Conservation (phyloP, 2,888 invertebrate species). For the Cantharis nigra region DNA sequence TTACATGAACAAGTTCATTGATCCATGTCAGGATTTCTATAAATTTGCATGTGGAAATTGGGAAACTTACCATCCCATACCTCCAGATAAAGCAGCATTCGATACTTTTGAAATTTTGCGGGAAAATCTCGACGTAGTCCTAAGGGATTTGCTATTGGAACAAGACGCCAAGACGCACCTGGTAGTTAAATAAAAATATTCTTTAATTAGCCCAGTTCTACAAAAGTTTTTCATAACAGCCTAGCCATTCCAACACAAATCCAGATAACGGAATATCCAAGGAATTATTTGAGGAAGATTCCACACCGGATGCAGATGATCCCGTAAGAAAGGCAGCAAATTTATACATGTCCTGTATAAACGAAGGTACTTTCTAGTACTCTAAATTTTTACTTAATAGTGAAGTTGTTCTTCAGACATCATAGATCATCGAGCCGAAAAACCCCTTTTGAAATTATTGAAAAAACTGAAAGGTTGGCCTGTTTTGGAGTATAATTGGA, state of each 20-base stretch:
- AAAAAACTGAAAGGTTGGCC: constrained; percentile 89
- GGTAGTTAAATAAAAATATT: background rate
- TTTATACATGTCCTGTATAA: constrained; percentile 86
- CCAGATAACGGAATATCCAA: background rate
- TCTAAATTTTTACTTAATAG: background rate
- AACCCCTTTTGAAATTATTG: constrained; percentile 72
- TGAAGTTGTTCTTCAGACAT: constrained; percentile 56
- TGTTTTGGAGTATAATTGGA: constrained; percentile 71
- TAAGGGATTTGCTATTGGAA: constrained; percentile 70
- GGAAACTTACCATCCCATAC: constrained; percentile 82
- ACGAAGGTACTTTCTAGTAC: constrained; percentile 60
- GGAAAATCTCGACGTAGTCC: constrained; percentile 74
- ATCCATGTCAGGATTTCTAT: constrained; percentile 85
- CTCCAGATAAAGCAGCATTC: constrained; percentile 85
- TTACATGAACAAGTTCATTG: constrained; percentile 73
- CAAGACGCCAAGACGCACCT: constrained; percentile 8
- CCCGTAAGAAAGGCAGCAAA: constrained; percentile 81
- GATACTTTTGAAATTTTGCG: constrained; percentile 89
- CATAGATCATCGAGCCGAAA: constrained; percentile 70
- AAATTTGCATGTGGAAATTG: constrained; percentile 87
- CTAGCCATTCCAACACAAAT: background rate
- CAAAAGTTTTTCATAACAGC: background rate
- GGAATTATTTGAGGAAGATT: constrained; percentile 16
- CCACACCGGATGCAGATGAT: constrained; percentile 50
- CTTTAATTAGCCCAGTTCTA: background rate